phyloP scores from a whole-genome alignment of 2,113 vertebrate genomes.

The Lasiurus borealis region DNA sequence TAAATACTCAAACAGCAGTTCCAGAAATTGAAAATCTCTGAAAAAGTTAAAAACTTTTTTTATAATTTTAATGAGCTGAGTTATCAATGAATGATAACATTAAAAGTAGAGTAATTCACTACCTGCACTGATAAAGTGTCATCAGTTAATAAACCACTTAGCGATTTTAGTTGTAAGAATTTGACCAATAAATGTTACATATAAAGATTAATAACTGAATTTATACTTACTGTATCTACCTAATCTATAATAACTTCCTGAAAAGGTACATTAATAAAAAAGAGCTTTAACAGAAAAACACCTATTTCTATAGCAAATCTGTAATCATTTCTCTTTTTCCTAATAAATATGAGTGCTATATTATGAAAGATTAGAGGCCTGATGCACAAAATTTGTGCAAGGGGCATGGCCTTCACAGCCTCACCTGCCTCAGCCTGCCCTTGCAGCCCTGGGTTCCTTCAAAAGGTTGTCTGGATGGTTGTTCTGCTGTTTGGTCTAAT shows the following conservation, averaged over 20 bases:
- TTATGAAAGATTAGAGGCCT: background rate
- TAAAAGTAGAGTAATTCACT: slow-evolving; percentile 7
- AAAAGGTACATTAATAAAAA: slow-evolving; percentile 65
- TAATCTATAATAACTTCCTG: slow-evolving; percentile 71
- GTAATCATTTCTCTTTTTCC: background rate
- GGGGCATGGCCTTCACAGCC: no score
- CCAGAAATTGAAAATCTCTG: slow-evolving; percentile 30
- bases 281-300: slow-evolving; percentile 53
- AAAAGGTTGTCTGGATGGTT: no score
- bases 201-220: slow-evolving; percentile 74
- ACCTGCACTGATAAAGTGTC: slow-evolving; percentile 33
- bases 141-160: slow-evolving; percentile 52
- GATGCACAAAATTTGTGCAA: no score
- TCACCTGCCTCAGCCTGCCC: no score
- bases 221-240: slow-evolving; percentile 58
- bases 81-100: background rate
- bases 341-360: background rate
- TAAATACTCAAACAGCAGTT: slow-evolving; percentile 1
- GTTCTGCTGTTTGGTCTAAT: no score
- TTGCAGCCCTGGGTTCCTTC: no score
- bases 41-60: background rate
- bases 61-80: slow-evolving; percentile 1
- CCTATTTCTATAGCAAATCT: background rate
- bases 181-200: slow-evolving; percentile 67
- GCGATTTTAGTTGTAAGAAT: slow-evolving; percentile 61